These are phyloP conservation scores for Ursus arctos DNA, from an alignment of 2,113 vertebrate genomes.

Conservation along the genomic window DNA sequence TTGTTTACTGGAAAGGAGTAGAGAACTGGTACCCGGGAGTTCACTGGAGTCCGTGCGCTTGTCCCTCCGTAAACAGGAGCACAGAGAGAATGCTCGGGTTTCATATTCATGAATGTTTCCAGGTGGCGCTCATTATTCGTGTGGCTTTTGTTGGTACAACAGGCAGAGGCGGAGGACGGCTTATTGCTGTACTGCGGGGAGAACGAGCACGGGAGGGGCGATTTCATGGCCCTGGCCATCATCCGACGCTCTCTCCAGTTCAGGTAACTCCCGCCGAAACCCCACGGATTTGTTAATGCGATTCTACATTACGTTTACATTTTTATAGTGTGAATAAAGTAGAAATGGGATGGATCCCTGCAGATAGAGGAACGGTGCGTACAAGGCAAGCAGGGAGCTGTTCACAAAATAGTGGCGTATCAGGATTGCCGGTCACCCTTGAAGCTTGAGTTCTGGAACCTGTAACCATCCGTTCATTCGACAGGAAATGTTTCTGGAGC, in stretches of 20 bases:
- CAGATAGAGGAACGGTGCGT: neutral
- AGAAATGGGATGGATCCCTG: neutral
- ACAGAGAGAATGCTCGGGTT: neutral
- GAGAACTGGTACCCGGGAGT: neutral
- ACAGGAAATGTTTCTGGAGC: neutral
- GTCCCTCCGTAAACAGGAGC: neutral
- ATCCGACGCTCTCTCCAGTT: constrained; percentile 93
- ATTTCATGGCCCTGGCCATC: constrained; percentile 95
- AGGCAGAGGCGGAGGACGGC: constrained; percentile 96
- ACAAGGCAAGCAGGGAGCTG: neutral
- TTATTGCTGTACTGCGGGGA: constrained; percentile 97
- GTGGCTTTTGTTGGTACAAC: constrained; percentile 66
- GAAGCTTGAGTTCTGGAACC: neutral
- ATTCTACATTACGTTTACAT: neutral
- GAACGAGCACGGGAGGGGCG: constrained; percentile 94
- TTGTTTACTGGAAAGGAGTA: neutral
- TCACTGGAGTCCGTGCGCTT: rapidly evolving
- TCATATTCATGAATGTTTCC: neutral
- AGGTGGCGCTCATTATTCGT: neutral
- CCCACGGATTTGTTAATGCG: neutral
- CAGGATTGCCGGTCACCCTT: neutral
- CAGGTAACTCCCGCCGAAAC: constrained; percentile 88
- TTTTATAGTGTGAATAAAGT: neutral
- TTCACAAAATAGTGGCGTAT: neutral
- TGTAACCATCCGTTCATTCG: neutral